Percentiles rank a stretch among this genome's conserved stretches.
phyloP scores from a whole-genome alignment of 2,113 vertebrate genomes.

The Sclerurus mexicanus region DNA sequence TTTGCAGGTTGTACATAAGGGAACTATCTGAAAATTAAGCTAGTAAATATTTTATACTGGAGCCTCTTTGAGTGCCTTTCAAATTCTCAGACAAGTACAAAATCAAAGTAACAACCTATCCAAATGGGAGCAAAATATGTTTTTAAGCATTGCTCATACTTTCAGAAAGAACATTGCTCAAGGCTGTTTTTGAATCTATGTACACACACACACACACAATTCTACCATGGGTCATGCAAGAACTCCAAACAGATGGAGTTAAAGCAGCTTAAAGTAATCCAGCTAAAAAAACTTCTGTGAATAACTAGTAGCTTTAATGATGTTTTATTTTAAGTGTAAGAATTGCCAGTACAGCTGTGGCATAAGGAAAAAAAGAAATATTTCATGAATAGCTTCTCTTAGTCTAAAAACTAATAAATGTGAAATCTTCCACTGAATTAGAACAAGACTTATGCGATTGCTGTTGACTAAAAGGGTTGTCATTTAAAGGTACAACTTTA shows the following conservation, averaged over 20 bases:
- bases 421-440: not conserved
- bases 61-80: conserved; percentile 22
- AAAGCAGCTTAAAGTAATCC: not conserved
- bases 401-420: not conserved
- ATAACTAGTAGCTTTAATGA: not conserved
- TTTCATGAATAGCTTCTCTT: not conserved
- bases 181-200: conserved; percentile 25
- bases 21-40: conserved; percentile 1
- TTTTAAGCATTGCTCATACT: conserved; percentile 27
- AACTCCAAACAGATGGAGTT: not conserved
- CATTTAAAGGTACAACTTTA: not conserved
- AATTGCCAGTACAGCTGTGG: not conserved
- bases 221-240: not conserved
- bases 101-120: conserved; percentile 44
- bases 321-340: not conserved
- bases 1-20: not conserved
- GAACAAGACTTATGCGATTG: not conserved
- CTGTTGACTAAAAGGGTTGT: not conserved
- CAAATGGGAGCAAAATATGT: conserved; percentile 39
- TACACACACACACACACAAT: not conserved
- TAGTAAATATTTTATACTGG: conserved; percentile 34
- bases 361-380: not conserved
- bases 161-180: conserved; percentile 32
- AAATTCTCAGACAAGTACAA: conserved; percentile 32
- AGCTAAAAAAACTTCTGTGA: not conserved